Base-by-base conservation (phyloP, 92 coral and sea anemone genomes). In the Porites evermanni region DNA sequence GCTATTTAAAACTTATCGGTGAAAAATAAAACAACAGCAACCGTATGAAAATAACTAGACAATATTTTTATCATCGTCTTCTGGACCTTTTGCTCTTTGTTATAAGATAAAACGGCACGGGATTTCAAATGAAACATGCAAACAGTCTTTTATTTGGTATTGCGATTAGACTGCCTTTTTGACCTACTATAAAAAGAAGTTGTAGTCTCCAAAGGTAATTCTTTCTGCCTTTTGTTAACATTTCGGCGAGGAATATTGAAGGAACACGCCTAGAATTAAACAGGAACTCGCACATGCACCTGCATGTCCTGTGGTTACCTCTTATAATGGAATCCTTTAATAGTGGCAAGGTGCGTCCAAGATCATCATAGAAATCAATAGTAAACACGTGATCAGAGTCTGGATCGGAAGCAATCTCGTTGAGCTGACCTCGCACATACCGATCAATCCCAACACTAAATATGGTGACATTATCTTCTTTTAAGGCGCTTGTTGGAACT, bases 391-490 rank as follows among this genome's bases (percentile, higher is more conserved):
- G 77, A 6, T 72, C 58, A 4, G 77, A 72, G 59, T 72, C 60
- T 14, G 77, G 77, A 47, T 72, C 77, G 6, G 77, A 72, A 72
- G 77, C 77, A 60, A 72, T 72, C 18, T 72, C 77, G 50, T 72
- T 72, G 58, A 72, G 77, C 24, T 72, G 58, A n/a, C 71, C 72
- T n/a, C 59, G 83, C 2, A 64, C 61, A 50, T 79, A 79, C 20
- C 21, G 71, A 79, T 64, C 83, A 65, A 79, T 79, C 0, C 83
- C 83, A 47, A 79, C 72, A 64, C 83, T 64, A 56, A 79, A 79
- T 29, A 79, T 65, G 1, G 72, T 79, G 1, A 66, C 63, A 79
- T 64, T 64, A 38, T 64, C 83, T 0, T 79, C 60, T 23, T 79
- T 79, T 61, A 79, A 64, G 50, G 71, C 71, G 38, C n/a, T 12